Conservation (phyloP, 2,113 vertebrate species). For the Siniperca knerii region DNA sequence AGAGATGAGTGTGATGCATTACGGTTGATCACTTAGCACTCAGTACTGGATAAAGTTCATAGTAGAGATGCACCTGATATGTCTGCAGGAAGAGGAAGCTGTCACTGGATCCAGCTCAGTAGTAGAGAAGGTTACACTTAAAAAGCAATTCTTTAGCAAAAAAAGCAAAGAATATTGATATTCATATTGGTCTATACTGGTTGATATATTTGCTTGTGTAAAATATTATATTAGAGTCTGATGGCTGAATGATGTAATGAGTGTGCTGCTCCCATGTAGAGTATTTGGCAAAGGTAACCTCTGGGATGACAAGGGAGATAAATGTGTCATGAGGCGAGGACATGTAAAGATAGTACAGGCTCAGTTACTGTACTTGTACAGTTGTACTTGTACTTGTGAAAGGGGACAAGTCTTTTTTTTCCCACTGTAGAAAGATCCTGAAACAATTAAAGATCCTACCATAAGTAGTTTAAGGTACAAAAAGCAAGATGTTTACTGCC, state of each 20-base stretch:
- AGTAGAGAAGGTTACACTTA: background rate
- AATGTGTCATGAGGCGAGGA: constrained; percentile 40
- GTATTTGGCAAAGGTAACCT: constrained; percentile 30
- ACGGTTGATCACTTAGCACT: background rate
- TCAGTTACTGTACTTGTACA: background rate
- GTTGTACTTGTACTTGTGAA: background rate
- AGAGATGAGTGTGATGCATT: constrained; percentile 16
- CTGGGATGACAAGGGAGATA: constrained; percentile 9
- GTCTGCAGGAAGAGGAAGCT: constrained; percentile 14
- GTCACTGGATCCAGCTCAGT: background rate
- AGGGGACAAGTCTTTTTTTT: background rate
- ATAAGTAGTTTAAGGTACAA: background rate
- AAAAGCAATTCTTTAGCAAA: background rate
- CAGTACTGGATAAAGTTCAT: constrained; percentile 5
- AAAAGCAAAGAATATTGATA: background rate
- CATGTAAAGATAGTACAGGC: constrained; percentile 35
- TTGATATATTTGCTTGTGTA: background rate
- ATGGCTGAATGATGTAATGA: background rate
- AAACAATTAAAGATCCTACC: background rate
- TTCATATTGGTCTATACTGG: background rate
- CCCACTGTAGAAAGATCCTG: constrained; percentile 6
- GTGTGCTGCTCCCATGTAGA: background rate
- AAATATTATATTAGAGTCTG: background rate
- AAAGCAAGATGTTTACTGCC: background rate
- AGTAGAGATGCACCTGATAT: background rate